Conservation (phyloP, 2,113 vertebrate genomes). For the Scortum barcoo region DNA sequence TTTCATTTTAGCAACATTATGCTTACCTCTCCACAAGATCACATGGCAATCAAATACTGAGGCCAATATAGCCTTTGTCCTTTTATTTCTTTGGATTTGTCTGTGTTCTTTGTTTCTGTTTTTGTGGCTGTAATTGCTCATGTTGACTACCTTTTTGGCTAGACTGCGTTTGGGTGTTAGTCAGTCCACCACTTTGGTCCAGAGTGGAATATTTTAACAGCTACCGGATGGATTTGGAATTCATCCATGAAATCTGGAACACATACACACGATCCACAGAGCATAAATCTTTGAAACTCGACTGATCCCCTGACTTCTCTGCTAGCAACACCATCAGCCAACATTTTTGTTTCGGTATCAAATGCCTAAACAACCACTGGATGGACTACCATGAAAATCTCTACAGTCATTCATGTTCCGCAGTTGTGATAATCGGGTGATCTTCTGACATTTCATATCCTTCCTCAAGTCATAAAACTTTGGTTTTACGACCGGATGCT, state of each 20-base stretch:
- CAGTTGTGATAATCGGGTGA: no score
- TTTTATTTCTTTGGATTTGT: neutral
- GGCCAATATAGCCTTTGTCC: neutral
- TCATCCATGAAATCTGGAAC: neutral
- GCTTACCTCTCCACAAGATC: slow-evolving; percentile 21
- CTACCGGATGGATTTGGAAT: neutral
- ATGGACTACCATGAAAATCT: neutral
- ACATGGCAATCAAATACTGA: slow-evolving; percentile 36
- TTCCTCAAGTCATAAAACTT: neutral
- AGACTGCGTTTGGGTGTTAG: neutral
- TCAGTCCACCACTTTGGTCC: neutral
- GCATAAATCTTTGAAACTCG: neutral
- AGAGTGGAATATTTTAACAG: neutral
- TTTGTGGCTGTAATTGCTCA: neutral
- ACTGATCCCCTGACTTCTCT: neutral
- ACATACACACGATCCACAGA: neutral
- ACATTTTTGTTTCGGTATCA: neutral
- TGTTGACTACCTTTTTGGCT: neutral
- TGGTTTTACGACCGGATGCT: neutral
- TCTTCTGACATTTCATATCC: neutral
- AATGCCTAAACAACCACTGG: neutral
- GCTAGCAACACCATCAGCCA: neutral
- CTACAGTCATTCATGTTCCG: neutral
- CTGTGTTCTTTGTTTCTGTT: neutral
- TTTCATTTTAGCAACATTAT: slow-evolving; percentile 17